Conservation (phyloP, 2,888 invertebrate genomes). For the Pristionchus mayeri region DNA sequence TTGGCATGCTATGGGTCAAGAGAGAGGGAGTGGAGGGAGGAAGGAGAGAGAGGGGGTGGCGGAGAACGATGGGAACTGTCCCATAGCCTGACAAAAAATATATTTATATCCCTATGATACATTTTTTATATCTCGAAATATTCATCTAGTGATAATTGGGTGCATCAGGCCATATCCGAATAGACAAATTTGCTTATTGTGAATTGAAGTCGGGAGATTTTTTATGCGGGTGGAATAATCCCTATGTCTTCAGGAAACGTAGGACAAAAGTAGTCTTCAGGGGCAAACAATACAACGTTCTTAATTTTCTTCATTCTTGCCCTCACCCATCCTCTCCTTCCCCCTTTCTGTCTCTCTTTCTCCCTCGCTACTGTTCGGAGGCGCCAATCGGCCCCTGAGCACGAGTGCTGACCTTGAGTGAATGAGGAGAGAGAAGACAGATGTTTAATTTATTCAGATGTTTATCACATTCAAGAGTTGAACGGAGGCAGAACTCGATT, state of each 20-base stretch:
- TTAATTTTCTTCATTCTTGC: too few species aligned
- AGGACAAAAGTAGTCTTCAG: too few species aligned
- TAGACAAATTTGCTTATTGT: too few species aligned
- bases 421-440: constrained; percentile 3
- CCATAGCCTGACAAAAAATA: not conserved
- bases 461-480: too few species aligned
- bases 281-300: too few species aligned
- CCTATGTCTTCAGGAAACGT: too few species aligned
- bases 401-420: constrained; percentile 8
- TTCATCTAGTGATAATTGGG: too few species aligned
- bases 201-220: too few species aligned
- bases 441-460: constrained; percentile 23
- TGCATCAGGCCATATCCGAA: too few species aligned
- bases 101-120: not conserved
- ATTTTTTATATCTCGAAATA: not conserved
- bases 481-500: too few species aligned
- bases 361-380: not conserved
- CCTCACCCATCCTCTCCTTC: not conserved
- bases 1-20: too few species aligned
- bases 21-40: not conserved
- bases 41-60: not conserved
- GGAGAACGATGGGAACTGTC: not conserved
- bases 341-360: not conserved
- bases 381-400: not conserved
- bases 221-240: too few species aligned